Base-by-base conservation (phyloP, 2,797 vertebrate genomes). In the Phalanger gymnotis region DNA sequence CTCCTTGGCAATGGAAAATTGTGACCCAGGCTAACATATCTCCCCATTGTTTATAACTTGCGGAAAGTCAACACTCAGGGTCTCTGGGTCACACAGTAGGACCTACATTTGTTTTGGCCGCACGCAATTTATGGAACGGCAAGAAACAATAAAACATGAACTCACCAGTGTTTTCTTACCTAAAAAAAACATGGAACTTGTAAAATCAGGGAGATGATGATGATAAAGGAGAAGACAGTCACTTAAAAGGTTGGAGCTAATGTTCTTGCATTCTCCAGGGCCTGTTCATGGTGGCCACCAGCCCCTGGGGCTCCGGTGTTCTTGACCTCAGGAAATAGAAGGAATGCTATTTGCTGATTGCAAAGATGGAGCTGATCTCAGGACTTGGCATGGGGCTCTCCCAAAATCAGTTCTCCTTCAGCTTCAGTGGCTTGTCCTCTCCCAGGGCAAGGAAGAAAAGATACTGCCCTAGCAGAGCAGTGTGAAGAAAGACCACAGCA, bases 61-160 rank as follows among this genome's bases (percentile, higher is more conserved):
- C 98, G 98, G 98, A 99, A 99, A 99, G 99, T 99, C 99, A 99
- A 99, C 98, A 99, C 99, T 99, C 98, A 98, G 97, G 98, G 97
- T 99, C 99, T 98, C 98, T 97, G 98, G 98, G 98, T 99, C 98
- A 92, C 99, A 99, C 99, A 99, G 99, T 99, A 99, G 99, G 99
- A 99, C 98, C 98, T 99, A 98, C 98, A 98, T 98, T 98, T 99
- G 98, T 99, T 99, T 98, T 99, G 98, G 99, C 99, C 98, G 99
- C 99, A 98, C 96, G 98, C 98, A 99, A 99, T 99, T 99, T 99
- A 99, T 99, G 98, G 98, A 99, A 99, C 98, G 98, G 98, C 98
- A 98, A 99, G 98, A 97, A 99, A 99, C 99, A 99, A 99, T 99
- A 99, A 99, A 99, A 99, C 98, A 98, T 98, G 98, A 99, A 98